Conservation (phyloP, 1,140 invertebrate species). For the Chionoecetes opilio region DNA sequence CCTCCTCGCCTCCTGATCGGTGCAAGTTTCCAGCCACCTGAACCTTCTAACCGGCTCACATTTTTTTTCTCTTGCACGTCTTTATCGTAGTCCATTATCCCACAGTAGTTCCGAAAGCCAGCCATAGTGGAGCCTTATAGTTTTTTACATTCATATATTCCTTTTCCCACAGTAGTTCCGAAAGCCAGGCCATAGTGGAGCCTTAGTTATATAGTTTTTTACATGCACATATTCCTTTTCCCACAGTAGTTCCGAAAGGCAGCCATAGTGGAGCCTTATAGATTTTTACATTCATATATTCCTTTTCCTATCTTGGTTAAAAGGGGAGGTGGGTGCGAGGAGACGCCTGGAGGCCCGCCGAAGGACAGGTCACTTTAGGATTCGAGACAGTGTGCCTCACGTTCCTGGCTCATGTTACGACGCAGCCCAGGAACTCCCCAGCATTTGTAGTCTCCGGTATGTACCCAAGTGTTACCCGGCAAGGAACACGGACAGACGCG, state of each 20-base stretch:
- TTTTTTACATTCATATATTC: neutral
- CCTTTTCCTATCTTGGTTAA: neutral
- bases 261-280: neutral
- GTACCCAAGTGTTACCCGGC: neutral
- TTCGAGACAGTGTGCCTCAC: constrained; percentile 8
- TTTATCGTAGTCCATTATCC: neutral
- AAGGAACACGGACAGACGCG: neutral
- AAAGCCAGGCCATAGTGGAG: neutral
- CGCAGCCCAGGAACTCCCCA: neutral
- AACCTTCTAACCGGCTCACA: neutral
- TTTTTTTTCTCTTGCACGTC: neutral
- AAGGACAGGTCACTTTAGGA: constrained; percentile 1
- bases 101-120: neutral
- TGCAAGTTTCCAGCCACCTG: neutral
- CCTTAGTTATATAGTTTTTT: neutral
- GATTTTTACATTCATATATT: neutral
- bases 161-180: neutral
- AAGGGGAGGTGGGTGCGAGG: neutral
- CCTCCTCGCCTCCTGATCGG: neutral
- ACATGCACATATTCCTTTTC: no score
- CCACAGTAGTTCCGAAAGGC: neutral
- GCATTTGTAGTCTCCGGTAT: constrained; percentile 1
- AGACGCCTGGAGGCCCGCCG: neutral
- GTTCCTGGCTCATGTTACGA: constrained; percentile 18
- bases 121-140: no score